Percentiles rank a stretch among this genome's conserved stretches.
Evolutionary conservation across 1,140 invertebrate species (phyloP).

Genomic region (Drosophila busckii): DNA sequence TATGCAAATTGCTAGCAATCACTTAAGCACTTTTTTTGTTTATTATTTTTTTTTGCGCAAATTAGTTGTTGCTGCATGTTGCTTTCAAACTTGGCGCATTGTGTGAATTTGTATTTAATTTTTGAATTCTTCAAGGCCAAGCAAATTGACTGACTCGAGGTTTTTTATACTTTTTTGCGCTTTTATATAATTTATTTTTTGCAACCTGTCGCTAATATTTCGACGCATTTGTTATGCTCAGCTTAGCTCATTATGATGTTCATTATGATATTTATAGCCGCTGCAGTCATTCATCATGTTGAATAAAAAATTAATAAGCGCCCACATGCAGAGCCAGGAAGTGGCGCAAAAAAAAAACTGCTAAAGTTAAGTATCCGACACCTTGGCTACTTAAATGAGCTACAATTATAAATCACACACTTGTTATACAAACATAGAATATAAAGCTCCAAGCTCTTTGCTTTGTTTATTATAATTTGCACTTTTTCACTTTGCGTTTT

Average conservation of each 20-base stretch:
- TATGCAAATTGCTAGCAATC: conserved; percentile 33
- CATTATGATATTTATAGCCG: conserved; percentile 59
- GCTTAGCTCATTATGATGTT: conserved; percentile 68
- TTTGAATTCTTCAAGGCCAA: conserved; percentile 69
- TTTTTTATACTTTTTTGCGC: conserved; percentile 51
- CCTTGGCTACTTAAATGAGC: conserved; percentile 25
- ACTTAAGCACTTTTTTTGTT: conserved; percentile 26
- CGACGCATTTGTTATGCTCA: conserved; percentile 76
- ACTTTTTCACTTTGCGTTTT: conserved; percentile 35
- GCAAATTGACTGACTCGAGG: conserved; percentile 60
- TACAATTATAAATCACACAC: conserved; percentile 7
- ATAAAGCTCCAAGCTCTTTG: not conserved
- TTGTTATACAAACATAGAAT: conserved; percentile 4
- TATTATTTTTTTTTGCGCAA: conserved; percentile 41
- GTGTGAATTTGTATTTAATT: conserved; percentile 48
- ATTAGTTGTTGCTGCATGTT: conserved; percentile 50
- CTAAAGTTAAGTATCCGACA: conserved; percentile 14
- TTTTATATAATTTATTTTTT: conserved; percentile 68
- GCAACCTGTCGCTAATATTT: conserved; percentile 75
- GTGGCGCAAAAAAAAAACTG: conserved; percentile 38
- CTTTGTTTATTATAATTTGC: conserved; percentile 14
- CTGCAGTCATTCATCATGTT: conserved; percentile 68
- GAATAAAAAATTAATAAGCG: conserved; percentile 39
- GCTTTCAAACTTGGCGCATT: conserved; percentile 33
- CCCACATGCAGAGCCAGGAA: conserved; percentile 68